A percentile compares a stretch with the other conserved stretches of the same genome.
Conservation (phyloP, 2,113 vertebrate species). For the Odocoileus hemionus region DNA sequence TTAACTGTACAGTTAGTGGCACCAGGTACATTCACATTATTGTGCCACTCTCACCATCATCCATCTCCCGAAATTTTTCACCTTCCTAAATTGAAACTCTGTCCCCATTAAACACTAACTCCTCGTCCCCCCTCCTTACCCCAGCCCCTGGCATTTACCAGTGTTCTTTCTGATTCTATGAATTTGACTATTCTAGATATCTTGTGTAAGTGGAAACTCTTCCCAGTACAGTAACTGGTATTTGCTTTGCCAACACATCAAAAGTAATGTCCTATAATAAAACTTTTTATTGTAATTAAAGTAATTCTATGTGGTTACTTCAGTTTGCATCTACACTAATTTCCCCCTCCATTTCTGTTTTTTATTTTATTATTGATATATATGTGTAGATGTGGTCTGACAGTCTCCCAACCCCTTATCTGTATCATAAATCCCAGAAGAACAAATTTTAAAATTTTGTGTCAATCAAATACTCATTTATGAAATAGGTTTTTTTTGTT, state of each 20-base stretch:
- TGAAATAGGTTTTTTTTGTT: not conserved
- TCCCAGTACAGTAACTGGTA: not conserved
- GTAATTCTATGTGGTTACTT: not conserved
- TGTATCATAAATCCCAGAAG: conserved; percentile 4
- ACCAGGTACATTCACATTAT: not conserved
- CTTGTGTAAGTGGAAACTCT: not conserved
- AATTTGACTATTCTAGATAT: not conserved
- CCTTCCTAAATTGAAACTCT: not conserved
- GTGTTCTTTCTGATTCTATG: not conserved
- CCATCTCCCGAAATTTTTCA: not conserved
- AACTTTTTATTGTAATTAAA: not conserved
- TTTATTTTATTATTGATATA: not conserved
- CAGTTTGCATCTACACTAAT: not conserved
- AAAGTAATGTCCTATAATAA: not conserved
- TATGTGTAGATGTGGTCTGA: not conserved
- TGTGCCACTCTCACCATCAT: not conserved
- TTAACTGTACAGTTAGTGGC: not conserved
- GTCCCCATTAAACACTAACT: not conserved
- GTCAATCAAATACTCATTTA: not conserved
- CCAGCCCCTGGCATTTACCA: not conserved
- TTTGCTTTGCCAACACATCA: not conserved
- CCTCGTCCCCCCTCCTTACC: not conserved
- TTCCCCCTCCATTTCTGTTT: not conserved
- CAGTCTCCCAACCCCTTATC: not conserved
- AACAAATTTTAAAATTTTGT: not conserved